phyloP scores from a whole-genome alignment of 92 coral and sea anemone genomes.

The Epizoanthus ramosus region DNA sequence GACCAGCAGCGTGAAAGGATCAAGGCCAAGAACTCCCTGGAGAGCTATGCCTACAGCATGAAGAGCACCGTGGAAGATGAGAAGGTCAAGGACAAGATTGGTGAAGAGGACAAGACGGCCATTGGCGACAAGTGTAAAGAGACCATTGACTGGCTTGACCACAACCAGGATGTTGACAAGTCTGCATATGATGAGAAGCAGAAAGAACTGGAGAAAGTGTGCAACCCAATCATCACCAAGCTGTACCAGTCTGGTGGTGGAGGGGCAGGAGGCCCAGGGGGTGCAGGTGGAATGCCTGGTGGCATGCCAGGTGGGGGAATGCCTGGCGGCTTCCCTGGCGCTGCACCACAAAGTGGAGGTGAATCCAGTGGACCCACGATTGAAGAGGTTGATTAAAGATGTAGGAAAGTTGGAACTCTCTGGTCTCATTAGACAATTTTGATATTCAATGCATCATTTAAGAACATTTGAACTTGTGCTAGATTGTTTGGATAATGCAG shows the following conservation, averaged over 20 bases:
- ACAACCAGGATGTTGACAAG: conserved; percentile 70
- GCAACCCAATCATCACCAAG: conserved; percentile 95
- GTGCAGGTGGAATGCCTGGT: conserved; percentile 60
- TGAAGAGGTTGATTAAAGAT: conserved; percentile 91
- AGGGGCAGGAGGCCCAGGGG: conserved; percentile 36
- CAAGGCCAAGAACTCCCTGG: conserved; percentile 88
- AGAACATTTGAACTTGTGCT: no score
- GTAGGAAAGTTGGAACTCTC: background rate
- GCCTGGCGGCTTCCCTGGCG: conserved; percentile 81
- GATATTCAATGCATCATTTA: no score
- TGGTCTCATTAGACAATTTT: no score
- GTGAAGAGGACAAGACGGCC: conserved; percentile 83
- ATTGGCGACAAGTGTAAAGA: conserved; percentile 91
- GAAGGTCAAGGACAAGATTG: conserved; percentile 89
- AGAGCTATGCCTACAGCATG: conserved; percentile 95
- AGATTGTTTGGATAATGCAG: no score
- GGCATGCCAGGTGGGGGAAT: conserved; percentile 66
- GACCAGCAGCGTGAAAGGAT: conserved; percentile 81
- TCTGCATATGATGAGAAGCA: conserved; percentile 79
- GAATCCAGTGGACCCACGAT: conserved; percentile 93
- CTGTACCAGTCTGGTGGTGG: conserved; percentile 92
- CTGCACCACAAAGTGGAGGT: conserved; percentile 58
- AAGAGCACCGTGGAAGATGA: conserved; percentile 94
- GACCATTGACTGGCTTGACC: conserved; percentile 88
- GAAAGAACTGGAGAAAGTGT: conserved; percentile 89